Evolutionary conservation across 2,888 invertebrate species (phyloP).

Genomic region (Cephus pygmeus): DNA sequence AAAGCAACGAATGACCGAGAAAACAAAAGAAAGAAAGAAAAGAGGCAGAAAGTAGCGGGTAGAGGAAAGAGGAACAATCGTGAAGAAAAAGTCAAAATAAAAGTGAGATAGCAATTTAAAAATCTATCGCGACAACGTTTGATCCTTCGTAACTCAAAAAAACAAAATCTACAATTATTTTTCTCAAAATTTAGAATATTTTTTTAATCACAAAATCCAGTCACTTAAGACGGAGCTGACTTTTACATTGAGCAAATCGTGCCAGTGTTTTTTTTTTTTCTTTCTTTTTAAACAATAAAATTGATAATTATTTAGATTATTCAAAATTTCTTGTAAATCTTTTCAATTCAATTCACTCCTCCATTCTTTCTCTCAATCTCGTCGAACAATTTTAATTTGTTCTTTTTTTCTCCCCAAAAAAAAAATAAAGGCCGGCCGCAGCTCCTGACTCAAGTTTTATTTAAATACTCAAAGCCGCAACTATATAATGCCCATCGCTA

Average conservation of each 20-base stretch:
- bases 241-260: too few relatives aligned
- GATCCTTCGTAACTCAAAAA: background rate
- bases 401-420: too few relatives aligned
- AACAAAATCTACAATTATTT: background rate
- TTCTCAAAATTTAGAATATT: too few relatives aligned
- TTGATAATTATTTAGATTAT: too few relatives aligned
- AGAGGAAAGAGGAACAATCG: background rate
- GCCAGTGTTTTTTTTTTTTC: too few relatives aligned
- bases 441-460: slow-evolving; percentile 3
- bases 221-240: too few relatives aligned
- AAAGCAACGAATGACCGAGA: background rate
- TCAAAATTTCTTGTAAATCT: too few relatives aligned
- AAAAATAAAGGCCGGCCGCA: background rate
- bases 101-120: background rate
- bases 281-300: too few relatives aligned
- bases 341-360: too few relatives aligned
- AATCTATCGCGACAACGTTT: background rate
- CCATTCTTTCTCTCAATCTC: too few relatives aligned
- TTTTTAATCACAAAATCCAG: too few relatives aligned
- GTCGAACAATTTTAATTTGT: background rate
- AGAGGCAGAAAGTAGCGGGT: too few relatives aligned
- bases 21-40: background rate
- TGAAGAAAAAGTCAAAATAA: background rate
- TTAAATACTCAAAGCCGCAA: slow-evolving; percentile 5
- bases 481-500: slow-evolving; percentile 1